phyloP scores from a whole-genome alignment of 2,113 vertebrate species.

The Paramisgurnus dabryanus region DNA sequence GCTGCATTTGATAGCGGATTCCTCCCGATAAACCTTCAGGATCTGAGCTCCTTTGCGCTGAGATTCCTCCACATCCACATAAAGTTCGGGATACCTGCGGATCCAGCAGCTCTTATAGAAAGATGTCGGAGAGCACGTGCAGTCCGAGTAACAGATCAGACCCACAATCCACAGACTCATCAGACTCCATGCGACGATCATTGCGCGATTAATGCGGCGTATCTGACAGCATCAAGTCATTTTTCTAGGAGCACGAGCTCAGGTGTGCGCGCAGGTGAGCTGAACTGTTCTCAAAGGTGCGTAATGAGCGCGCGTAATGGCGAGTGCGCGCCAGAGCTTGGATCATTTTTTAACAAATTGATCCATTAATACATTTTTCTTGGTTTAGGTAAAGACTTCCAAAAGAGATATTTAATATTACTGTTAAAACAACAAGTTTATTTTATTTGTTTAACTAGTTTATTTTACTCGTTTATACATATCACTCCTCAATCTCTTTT shows the following conservation, averaged over 20 bases:
- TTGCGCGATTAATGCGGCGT: slow-evolving; percentile 61
- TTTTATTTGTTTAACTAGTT: too few species aligned
- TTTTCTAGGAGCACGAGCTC: background rate
- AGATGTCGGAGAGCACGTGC: slow-evolving; percentile 80
- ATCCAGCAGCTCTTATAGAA: slow-evolving; percentile 96
- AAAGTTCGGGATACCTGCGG: slow-evolving; percentile 83
- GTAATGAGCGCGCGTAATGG: background rate
- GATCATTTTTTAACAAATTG: too few species aligned
- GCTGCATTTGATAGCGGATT: slow-evolving; percentile 82
- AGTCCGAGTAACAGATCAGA: slow-evolving; percentile 59
- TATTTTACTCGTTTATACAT: too few species aligned
- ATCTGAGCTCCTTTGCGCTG: slow-evolving; percentile 83
- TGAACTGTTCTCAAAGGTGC: slow-evolving; percentile 2
- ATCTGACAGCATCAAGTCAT: slow-evolving; percentile 50
- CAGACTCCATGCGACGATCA: slow-evolving; percentile 71
- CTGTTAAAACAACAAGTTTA: too few species aligned
- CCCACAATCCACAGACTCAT: slow-evolving; percentile 68
- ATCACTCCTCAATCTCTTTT: too few species aligned
- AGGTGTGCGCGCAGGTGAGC: slow-evolving; percentile 16
- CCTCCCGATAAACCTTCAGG: slow-evolving; percentile 77
- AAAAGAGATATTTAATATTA: background rate
- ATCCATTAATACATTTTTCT: background rate
- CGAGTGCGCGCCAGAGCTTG: background rate
- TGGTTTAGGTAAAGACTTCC: too few species aligned
- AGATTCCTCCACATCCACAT: slow-evolving; percentile 81